Conservation (phyloP, 2,113 vertebrate species). For the Larimichthys crocea region DNA sequence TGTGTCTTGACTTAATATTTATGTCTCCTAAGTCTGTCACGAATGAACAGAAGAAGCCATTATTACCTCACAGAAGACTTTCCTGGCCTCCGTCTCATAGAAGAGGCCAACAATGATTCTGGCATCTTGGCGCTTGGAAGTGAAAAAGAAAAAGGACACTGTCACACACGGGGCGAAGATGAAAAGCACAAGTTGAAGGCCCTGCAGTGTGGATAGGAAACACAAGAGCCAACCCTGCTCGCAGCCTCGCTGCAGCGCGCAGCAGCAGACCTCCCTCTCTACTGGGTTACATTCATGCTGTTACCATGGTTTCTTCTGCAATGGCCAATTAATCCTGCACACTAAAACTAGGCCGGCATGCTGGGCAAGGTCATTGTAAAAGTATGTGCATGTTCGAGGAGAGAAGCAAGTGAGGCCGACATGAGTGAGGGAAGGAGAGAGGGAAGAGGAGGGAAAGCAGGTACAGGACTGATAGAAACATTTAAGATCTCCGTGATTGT, state of each 20-base stretch:
- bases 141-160: constrained; percentile 21
- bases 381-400: constrained; percentile 11
- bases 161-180: constrained; percentile 1
- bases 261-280: constrained; percentile 22
- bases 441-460: neutral
- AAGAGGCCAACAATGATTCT: constrained; percentile 94
- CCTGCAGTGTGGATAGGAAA: neutral
- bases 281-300: constrained; percentile 50
- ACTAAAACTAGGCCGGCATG: constrained; percentile 64
- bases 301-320: constrained; percentile 66
- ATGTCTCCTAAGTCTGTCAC: no score
- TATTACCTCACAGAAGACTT: constrained; percentile 92
- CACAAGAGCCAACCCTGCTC: neutral
- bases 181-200: neutral
- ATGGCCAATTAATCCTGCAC: constrained; percentile 69
- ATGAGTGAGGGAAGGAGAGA: neutral
- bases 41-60: no score
- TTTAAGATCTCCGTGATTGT: neutral
- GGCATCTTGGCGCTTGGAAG: constrained; percentile 88
- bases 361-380: constrained; percentile 39
- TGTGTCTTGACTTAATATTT: no score
- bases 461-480: neutral
- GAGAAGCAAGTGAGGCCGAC: neutral
- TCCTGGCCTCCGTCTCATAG: constrained; percentile 93
- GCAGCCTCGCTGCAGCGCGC: constrained; percentile 12